Conservation (phyloP, 2,797 vertebrate genomes). For the Luscinia megarhynchos region DNA sequence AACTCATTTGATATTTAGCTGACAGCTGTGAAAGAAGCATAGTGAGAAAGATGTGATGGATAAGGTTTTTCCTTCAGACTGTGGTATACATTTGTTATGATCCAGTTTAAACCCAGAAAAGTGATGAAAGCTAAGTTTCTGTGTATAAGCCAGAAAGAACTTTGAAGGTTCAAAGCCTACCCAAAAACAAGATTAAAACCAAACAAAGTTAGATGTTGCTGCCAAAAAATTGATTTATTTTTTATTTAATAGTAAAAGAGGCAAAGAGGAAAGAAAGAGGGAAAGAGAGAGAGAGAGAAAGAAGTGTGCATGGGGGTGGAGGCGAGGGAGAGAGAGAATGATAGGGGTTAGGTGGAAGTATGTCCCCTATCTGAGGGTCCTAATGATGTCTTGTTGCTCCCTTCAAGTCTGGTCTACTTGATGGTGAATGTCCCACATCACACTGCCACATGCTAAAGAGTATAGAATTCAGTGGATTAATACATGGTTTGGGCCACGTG, state of each 20-base stretch:
- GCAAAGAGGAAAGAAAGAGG: background rate
- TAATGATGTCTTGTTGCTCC: background rate
- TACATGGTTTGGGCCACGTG: too few species aligned
- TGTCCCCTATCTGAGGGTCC: background rate
- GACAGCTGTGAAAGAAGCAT: background rate
- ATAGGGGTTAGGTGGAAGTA: background rate
- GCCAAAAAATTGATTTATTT: background rate
- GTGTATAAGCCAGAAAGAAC: background rate
- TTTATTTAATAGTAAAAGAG: background rate
- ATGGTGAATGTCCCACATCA: background rate
- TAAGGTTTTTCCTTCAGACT: background rate
- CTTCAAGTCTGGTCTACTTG: background rate
- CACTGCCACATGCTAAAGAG: background rate
- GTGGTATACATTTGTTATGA: accelerated
- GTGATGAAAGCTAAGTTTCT: background rate
- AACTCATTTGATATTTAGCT: background rate
- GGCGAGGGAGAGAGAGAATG: background rate
- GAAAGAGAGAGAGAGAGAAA: background rate
- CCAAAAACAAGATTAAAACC: background rate
- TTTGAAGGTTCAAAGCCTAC: background rate
- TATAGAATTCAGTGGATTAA: background rate
- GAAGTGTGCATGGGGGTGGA: background rate
- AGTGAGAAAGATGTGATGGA: background rate
- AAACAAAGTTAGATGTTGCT: background rate
- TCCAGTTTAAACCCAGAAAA: background rate